Evolutionary conservation across 1,140 invertebrate species (phyloP), one percentile per base, ranked within the genome.

Genomic region (Teleogryllus occipitalis): DNA sequence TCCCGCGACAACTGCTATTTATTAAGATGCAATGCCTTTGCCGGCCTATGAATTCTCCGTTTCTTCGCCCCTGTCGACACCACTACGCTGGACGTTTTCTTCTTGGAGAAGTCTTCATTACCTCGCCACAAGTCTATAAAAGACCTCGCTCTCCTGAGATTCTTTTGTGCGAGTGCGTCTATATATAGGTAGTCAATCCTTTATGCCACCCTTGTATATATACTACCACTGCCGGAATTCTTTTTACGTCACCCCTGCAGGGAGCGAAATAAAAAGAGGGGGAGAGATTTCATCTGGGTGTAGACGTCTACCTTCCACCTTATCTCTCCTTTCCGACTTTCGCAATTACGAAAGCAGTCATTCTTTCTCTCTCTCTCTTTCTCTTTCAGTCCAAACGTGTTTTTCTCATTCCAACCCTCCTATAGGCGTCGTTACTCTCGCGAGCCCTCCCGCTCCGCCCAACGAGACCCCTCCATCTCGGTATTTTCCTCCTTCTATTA

Each of bases 121-220:
- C 54, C 54, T 65, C 54, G 54, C 54, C 54, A 65, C 54, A 65
- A 65, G 54, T 65, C 54, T 65, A 65, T 65, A 65, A 65, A 65
- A 65, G 7, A 65, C 49, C 18, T 18, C 54, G 7, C 18, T 65
- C 54, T 18, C 54, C 54, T 18, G 54, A 65, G 54, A 65, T 65
- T 65, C 54, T 65, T 65, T 65, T 65, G 54, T 65, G 54, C 54
- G 18, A 65, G 54, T 65, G 54, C 54, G 54, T 65, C 54, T 65
- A 65, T 65, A 65, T 65, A 65, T 65, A 65, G 54, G 54, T 7
- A 65, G 54, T 65, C 54, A 65, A 65, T 65, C 54, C 54, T 65
- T 65, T 65, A 65, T 65, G 54, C 54, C 54, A 18, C 54, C 54
- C 54, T 65, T 65, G 54, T 65, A 65, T 65, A 65, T 65, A 65